These are phyloP conservation scores for Dendronephthya gigantea DNA, from an alignment of 64 coral and sea anemone species.

Conservation along the genomic window DNA sequence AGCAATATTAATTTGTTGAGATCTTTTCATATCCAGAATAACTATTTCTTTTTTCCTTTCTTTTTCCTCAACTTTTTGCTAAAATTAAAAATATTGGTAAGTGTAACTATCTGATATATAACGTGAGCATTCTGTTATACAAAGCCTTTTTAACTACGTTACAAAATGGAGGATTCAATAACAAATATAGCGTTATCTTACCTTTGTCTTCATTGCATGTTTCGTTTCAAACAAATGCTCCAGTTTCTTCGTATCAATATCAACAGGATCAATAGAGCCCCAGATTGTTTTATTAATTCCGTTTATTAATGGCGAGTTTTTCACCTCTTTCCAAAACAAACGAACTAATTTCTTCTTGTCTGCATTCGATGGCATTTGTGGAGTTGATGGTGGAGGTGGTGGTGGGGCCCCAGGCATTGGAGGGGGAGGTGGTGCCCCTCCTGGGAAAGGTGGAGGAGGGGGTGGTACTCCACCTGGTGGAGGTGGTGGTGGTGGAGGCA, in stretches of 20 bases:
- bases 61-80: constrained; percentile 69
- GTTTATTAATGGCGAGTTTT: constrained; percentile 95
- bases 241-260: constrained; percentile 94
- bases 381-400: constrained; percentile 37
- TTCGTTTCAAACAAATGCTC: constrained; percentile 99
- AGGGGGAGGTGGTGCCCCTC: constrained; percentile 39
- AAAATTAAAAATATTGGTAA: background rate
- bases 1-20: constrained; percentile 84
- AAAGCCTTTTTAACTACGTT: no score
- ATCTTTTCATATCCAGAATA: constrained; percentile 81
- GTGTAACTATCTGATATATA: background rate
- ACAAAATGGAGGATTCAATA: no score
- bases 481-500: constrained; percentile 34
- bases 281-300: constrained; percentile 98
- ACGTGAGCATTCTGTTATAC: no score
- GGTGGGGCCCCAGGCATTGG: constrained; percentile 31
- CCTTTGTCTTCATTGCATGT: constrained; percentile 72
- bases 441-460: constrained; percentile 50
- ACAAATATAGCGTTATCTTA: no score
- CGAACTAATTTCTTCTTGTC: constrained; percentile 90
- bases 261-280: constrained; percentile 89
- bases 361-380: constrained; percentile 16
- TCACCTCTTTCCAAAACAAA: constrained; percentile 98
- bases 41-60: constrained; percentile 91
- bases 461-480: constrained; percentile 12